Evolutionary conservation across 2,888 invertebrate species (phyloP).

Genomic region (Anticlea derivata): DNA sequence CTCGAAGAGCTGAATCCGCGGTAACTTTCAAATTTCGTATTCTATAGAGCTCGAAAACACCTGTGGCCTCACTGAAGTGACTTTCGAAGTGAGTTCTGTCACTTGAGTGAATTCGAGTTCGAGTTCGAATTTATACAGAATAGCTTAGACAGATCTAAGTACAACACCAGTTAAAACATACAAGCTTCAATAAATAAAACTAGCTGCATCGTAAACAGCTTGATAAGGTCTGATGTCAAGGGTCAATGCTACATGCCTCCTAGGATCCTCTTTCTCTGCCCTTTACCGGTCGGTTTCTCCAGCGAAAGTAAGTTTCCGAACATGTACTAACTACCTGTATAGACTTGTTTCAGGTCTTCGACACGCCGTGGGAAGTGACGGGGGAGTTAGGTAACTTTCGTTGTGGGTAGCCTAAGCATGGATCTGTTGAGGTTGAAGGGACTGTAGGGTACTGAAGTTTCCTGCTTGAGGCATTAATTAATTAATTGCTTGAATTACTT

Average conservation of each 20-base stretch:
- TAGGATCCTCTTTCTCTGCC: constrained; percentile 67
- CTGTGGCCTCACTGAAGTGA: no score
- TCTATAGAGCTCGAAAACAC: no score
- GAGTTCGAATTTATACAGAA: no score
- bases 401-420: constrained; percentile 9
- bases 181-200: constrained; percentile 4
- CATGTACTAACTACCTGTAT: constrained; percentile 55
- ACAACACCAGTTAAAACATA: no score
- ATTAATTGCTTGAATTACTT: no score
- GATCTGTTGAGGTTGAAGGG: neutral
- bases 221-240: constrained; percentile 45
- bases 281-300: constrained; percentile 61
- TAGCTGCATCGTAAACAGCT: constrained; percentile 1
- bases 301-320: constrained; percentile 60
- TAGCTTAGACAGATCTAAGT: no score
- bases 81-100: no score
- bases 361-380: constrained; percentile 48
- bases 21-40: no score
- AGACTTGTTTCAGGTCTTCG: constrained; percentile 50
- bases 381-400: constrained; percentile 35
- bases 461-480: neutral
- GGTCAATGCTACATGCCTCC: constrained; percentile 56
- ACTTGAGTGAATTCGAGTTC: no score
- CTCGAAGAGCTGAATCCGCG: no score
- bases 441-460: neutral